Evolutionary conservation across 2,113 vertebrate genomes (phyloP), one percentile per base, ranked within the genome.

Genomic region (Trichechus manatus): DNA sequence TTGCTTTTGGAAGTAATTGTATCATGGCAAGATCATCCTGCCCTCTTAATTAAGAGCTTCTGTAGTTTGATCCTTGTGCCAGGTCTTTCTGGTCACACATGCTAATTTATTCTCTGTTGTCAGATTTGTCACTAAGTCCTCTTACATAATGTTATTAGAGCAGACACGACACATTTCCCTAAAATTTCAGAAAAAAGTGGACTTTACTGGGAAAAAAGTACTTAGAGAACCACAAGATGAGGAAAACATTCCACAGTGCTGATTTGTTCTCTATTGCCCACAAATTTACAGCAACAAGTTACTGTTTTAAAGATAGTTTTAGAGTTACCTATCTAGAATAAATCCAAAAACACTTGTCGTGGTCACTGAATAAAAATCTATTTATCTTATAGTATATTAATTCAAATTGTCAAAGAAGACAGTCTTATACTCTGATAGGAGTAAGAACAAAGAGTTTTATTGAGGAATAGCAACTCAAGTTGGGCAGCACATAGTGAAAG

Each of bases 131-230:
- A 59, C n/a, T 31, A 44, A 79, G 64, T 19, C 33, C 70, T 83
- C n/a, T 89, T 68, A 85, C 10, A 75, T 83, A 64, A 87, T 59
- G 44, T 77, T 70, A 90, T 56, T 1, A 95, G 33, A 93, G 78
- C 0, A 0, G 84, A 87, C 90, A 53, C 42, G 44, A 92, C 36
- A 64, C 47, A 70, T 17, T 68, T 91, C 9, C 94, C n/a, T 83
- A 89, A 82, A 81, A 72, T 85, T 92, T 98, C 93, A 94, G 84
- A 44, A 23, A 53, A 56, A 93, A 44, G 85, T 39, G 74, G 13
- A 15, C 25, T 47, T 44, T 85, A 44, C 56, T 44, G 22, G 68
- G 64, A 95, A 96, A 86, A 47, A 47, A 47, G 47, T 47, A 47
- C 47, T 47, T 47, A 47, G 47, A 47, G 47, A 47, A 47, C 3